Evolutionary conservation across 2,888 invertebrate species (phyloP).

Genomic region (Acanthococcus lagerstroemiae): DNA sequence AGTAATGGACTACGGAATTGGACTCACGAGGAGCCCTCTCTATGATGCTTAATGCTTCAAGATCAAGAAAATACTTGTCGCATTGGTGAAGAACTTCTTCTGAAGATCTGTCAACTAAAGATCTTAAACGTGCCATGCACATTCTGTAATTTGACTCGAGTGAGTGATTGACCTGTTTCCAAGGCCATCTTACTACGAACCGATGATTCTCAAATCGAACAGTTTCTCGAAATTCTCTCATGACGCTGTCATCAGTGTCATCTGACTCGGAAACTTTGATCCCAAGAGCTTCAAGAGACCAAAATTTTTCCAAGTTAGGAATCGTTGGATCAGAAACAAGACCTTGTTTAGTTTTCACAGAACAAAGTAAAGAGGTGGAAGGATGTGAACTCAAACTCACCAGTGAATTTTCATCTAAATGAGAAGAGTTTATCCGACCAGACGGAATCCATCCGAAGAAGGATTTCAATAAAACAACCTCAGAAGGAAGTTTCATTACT

Average conservation of each 20-base stretch:
- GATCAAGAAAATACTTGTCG: not conserved
- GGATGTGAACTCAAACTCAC: too few relatives aligned
- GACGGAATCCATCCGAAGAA: not conserved
- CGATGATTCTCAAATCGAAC: not conserved
- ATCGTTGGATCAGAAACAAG: not conserved
- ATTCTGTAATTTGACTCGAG: not conserved
- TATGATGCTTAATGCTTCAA: conserved; percentile 28
- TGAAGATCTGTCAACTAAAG: not conserved
- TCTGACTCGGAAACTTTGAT: not conserved
- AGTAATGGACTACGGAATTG: conserved; percentile 25
- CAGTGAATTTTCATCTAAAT: too few relatives aligned
- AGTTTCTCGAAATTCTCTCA: not conserved
- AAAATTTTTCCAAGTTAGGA: not conserved
- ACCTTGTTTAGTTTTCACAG: too few relatives aligned
- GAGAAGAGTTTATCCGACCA: not conserved
- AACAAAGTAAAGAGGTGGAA: too few relatives aligned
- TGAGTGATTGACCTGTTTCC: not conserved
- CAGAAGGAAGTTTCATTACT: not conserved
- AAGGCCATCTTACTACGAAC: not conserved
- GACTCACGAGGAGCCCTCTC: conserved; percentile 15
- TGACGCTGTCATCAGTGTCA: not conserved
- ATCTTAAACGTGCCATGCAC: not conserved
- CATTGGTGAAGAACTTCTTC: not conserved
- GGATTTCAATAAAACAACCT: not conserved
- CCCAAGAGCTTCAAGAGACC: not conserved